Conservation (phyloP, 2,888 invertebrate species). For the Papilio elwesi region DNA sequence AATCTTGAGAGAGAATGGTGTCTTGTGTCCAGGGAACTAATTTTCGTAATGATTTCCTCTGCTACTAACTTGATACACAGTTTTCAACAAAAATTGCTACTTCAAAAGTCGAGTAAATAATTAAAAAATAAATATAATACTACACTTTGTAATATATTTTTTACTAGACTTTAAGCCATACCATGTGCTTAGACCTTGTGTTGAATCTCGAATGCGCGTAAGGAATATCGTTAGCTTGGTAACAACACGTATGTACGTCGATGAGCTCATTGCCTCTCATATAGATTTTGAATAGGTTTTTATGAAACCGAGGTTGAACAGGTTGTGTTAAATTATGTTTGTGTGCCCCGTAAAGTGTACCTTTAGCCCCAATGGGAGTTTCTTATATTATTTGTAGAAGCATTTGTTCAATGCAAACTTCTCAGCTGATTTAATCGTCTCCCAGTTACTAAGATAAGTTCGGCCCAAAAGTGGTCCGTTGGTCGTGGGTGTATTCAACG, state of each 20-base stretch:
- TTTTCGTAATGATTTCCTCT: no score
- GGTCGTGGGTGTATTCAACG: slow-evolving; percentile 61
- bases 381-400: not conserved
- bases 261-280: not conserved
- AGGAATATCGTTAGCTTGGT: not conserved
- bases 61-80: no score
- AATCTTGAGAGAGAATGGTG: no score
- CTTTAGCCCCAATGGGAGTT: not conserved
- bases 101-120: no score
- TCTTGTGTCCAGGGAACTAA: no score
- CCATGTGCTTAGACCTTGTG: not conserved
- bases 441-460: slow-evolving; percentile 16
- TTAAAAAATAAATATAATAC: no score
- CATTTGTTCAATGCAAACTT: not conserved
- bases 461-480: slow-evolving; percentile 39
- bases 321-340: not conserved
- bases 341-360: not conserved
- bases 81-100: no score
- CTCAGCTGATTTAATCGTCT: slow-evolving; percentile 1
- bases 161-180: no score
- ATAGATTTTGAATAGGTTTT: not conserved
- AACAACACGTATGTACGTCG: not conserved
- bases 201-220: not conserved
- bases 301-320: not conserved
- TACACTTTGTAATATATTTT: no score